These are phyloP conservation scores for Trichonephila clavipes DNA, from an alignment of 1,140 invertebrate genomes.

Conservation along the genomic window DNA sequence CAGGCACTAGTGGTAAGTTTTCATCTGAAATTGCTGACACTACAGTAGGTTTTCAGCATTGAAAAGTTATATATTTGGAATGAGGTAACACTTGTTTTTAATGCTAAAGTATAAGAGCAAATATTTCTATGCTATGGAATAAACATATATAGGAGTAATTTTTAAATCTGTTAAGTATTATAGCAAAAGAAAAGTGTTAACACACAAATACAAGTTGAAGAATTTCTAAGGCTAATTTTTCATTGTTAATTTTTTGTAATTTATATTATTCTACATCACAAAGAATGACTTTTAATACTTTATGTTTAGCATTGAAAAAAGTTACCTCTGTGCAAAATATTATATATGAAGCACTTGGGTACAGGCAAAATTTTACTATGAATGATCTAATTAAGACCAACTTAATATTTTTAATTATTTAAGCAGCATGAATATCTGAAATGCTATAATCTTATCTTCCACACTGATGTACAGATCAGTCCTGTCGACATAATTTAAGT, in stretches of 20 bases:
- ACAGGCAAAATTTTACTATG: conserved; percentile 42
- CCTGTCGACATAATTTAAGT: background rate
- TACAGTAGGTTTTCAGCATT: conserved; percentile 44
- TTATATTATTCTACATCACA: background rate
- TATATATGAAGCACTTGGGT: conserved; percentile 54
- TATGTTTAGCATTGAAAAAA: conserved; percentile 58
- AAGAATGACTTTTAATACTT: background rate
- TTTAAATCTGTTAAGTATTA: background rate
- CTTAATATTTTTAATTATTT: background rate
- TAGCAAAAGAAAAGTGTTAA: background rate
- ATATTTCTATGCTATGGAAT: background rate
- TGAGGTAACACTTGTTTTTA: conserved; percentile 46
- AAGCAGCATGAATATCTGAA: conserved; percentile 1
- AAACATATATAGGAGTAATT: background rate
- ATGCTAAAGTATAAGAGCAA: conserved; percentile 31
- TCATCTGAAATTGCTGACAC: conserved; percentile 32
- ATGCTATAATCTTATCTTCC: conserved; percentile 24
- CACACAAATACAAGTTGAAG: background rate
- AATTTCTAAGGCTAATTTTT: conserved; percentile 10
- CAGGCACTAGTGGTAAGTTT: conserved; percentile 71
- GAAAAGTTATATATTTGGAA: conserved; percentile 44
- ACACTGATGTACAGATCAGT: background rate
- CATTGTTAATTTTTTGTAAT: background rate
- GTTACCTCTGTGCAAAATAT: conserved; percentile 44
- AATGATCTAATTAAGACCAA: conserved; percentile 28